These are phyloP conservation scores for Molorchus minor DNA, from an alignment of 2,888 invertebrate species.

Conservation along the genomic window DNA sequence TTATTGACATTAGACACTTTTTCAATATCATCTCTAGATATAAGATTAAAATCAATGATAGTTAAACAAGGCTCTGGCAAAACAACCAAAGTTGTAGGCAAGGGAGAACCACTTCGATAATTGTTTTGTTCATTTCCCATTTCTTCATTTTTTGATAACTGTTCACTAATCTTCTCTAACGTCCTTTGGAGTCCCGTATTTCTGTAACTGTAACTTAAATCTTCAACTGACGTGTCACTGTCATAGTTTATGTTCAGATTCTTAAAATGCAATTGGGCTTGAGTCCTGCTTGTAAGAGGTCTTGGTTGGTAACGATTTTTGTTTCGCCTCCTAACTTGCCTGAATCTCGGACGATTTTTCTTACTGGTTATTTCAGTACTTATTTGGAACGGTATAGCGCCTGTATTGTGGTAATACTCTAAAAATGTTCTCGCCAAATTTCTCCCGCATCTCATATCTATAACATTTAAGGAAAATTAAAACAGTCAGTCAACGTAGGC, in stretches of 20 bases:
- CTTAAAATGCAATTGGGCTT: constrained; percentile 66
- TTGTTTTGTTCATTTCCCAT: constrained; percentile 25
- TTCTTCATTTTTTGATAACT: constrained; percentile 34
- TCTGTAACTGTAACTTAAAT: constrained; percentile 52
- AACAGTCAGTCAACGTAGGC: too few species aligned
- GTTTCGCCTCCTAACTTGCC: constrained; percentile 49
- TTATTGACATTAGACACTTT: constrained; percentile 45
- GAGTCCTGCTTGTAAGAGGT: constrained; percentile 64
- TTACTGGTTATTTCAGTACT: constrained; percentile 60
- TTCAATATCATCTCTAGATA: constrained; percentile 62
- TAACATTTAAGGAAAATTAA: constrained; percentile 49
- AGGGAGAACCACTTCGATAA: constrained; percentile 42
- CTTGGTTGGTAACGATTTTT: constrained; percentile 59
- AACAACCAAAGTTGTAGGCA: constrained; percentile 58
- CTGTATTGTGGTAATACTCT: constrained; percentile 82
- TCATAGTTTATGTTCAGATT: constrained; percentile 67
- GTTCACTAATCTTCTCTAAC: constrained; percentile 46
- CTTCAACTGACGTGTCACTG: constrained; percentile 65
- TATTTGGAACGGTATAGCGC: constrained; percentile 69
- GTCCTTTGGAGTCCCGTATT: constrained; percentile 50
- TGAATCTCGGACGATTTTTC: constrained; percentile 43
- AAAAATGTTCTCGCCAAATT: constrained; percentile 79
- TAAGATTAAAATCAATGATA: constrained; percentile 77
- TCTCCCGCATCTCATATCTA: constrained; percentile 81
- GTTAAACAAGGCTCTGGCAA: constrained; percentile 72